Conservation (phyloP, 2,888 invertebrate species). For the Iselma pallidipennis region DNA sequence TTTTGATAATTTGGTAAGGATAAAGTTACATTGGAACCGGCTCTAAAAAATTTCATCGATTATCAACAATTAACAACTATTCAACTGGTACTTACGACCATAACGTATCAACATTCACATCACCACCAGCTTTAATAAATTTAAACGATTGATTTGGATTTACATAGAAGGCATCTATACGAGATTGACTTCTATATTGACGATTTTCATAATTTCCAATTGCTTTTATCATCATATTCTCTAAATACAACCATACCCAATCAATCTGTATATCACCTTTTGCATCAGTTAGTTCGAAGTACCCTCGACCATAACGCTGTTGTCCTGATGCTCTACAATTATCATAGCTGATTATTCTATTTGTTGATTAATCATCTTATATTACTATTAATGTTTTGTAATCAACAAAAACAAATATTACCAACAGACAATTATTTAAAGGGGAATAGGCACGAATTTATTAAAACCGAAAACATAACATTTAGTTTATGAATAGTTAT, state of each 20-base stretch:
- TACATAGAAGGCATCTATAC: constrained; percentile 57
- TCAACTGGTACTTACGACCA: constrained; percentile 57
- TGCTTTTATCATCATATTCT: constrained; percentile 59
- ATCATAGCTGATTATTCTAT: background rate
- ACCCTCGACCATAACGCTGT: constrained; percentile 31
- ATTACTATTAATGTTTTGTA: background rate
- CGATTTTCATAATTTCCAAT: constrained; percentile 54
- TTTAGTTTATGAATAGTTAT: background rate
- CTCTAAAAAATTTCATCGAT: constrained; percentile 28
- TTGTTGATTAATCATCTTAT: background rate
- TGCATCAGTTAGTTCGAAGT: constrained; percentile 55
- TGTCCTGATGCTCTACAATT: constrained; percentile 22
- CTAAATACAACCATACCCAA: constrained; percentile 61
- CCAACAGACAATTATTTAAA: background rate
- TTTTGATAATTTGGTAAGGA: constrained; percentile 58
- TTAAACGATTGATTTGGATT: constrained; percentile 61
- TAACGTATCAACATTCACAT: constrained; percentile 60
- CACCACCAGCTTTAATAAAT: constrained; percentile 59
- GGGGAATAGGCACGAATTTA: background rate
- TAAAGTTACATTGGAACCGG: constrained; percentile 55
- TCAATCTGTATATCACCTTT: constrained; percentile 55
- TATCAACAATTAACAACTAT: constrained; percentile 4
- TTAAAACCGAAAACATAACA: background rate
- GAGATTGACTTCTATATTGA: constrained; percentile 54
- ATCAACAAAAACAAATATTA: background rate